Base-by-base conservation (phyloP, 2,888 invertebrate genomes). In the Chironomus riparius region DNA sequence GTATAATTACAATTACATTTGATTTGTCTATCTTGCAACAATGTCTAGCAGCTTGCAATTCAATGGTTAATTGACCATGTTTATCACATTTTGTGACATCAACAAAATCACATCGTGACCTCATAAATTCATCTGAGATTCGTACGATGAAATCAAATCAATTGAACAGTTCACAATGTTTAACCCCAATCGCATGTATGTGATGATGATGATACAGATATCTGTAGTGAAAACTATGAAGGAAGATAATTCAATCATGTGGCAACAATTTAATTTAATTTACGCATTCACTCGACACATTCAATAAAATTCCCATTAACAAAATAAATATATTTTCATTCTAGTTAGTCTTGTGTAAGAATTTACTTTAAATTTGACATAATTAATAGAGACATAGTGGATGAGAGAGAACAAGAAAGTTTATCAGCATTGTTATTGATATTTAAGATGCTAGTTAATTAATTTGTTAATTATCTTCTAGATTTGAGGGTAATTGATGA, bases 201-300 rank as follows among this genome's bases (percentile, higher is more conserved):
- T 15, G 28, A 28, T 28, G 28, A 28, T 10, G 38, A 38, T 38
- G 38, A 38, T 38, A 38, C 38, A 38, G 38, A 38, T 38, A 38
- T 38, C 38, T 38, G 38, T 38, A 38, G 38, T 21, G 65, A 65
- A 56, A 56, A 56, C 56, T 65, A 65, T 65, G 65, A 65, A 38
- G 65, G 65, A 68, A n/a, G 48, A 74, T 74, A 65, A 74, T 74
- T 74, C 22, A 65, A 68, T 74, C 68, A 74, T 74, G 74, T 74
- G 74, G 65, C 74, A 74, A 74, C 74, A 74, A 68, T 74, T 74
- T 74, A 74, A 74, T 74, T 74, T 74, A 74, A 74, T 74, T 68
- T 48, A 74, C 65, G 65, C 65, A 65, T 65, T 65, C 65, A 21
- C 65, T 65, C 65, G 65, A 65, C 65, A 65, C 56, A 56, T 56